Evolutionary conservation across 1,140 invertebrate genomes (phyloP).

Genomic region (Sarcophaga bullata): DNA sequence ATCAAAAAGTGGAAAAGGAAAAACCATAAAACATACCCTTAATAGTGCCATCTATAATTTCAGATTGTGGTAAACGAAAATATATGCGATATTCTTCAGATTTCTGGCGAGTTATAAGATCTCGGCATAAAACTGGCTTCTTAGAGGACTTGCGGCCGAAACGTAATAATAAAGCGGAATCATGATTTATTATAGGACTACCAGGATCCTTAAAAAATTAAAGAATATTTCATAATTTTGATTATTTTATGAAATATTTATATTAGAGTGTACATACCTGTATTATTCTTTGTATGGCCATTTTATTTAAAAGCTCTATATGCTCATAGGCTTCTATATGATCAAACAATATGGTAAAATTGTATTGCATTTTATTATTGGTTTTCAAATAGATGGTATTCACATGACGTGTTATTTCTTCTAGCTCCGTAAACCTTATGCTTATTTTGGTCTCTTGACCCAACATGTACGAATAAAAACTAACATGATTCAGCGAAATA

Average conservation of each 20-base stretch:
- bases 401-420: constrained; percentile 55
- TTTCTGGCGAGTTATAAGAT: constrained; percentile 92
- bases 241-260: neutral
- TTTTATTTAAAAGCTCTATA: constrained; percentile 95
- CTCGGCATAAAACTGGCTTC: constrained; percentile 89
- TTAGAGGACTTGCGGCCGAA: constrained; percentile 83
- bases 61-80: constrained; percentile 86
- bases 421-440: constrained; percentile 70
- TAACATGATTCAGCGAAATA: constrained; percentile 93
- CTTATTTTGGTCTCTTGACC: constrained; percentile 90
- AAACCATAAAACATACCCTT: constrained; percentile 74
- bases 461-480: constrained; percentile 95
- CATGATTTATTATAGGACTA: constrained; percentile 61
- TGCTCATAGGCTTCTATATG: constrained; percentile 89
- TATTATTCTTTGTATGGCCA: constrained; percentile 89
- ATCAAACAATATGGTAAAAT: constrained; percentile 78
- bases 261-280: constrained; percentile 43
- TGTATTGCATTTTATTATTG: constrained; percentile 62
- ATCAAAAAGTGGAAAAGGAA: neutral
- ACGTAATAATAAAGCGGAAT: constrained; percentile 68
- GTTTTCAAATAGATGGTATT: constrained; percentile 63
- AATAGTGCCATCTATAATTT: constrained; percentile 93
- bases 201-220: constrained; percentile 67
- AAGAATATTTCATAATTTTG: constrained; percentile 1
- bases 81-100: constrained; percentile 86